Percentiles rank a stretch among this genome's conserved stretches.
Evolutionary conservation across 2,888 invertebrate species (phyloP).

Genomic region (Chymomyza amoena): DNA sequence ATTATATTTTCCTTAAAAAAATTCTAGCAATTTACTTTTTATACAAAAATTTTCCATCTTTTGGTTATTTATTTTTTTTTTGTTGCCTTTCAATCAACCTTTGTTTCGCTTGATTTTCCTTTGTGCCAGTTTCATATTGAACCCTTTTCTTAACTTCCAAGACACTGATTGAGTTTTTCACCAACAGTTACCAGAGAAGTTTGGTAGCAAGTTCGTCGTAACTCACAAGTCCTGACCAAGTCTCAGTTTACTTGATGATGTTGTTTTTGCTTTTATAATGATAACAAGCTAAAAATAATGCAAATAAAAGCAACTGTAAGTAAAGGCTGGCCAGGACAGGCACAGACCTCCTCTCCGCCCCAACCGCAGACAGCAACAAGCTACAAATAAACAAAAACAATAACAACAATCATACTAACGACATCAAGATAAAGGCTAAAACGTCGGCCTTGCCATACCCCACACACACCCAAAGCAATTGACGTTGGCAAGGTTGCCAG

Average conservation of each 20-base stretch:
- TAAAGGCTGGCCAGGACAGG: constrained; percentile 33
- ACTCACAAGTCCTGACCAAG: neutral
- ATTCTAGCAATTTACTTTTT: neutral
- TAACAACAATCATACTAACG: constrained; percentile 53
- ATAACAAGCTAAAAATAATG: constrained; percentile 13
- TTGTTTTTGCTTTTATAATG: constrained; percentile 3
- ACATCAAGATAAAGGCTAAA: constrained; percentile 56
- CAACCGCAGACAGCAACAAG: neutral
- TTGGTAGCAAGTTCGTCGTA: neutral
- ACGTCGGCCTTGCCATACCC: constrained; percentile 6
- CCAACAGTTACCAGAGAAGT: neutral
- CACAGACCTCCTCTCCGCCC: no score
- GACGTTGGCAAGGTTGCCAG: constrained; percentile 58
- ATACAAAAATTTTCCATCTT: neutral
- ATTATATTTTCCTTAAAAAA: constrained; percentile 23
- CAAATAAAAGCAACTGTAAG: constrained; percentile 58
- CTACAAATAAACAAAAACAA: neutral
- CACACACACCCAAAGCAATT: constrained; percentile 33
- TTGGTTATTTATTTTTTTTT: neutral
- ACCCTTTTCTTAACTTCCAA: neutral
- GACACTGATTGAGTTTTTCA: neutral
- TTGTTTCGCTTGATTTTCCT: neutral
- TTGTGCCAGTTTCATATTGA: neutral
- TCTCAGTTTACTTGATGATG: neutral
- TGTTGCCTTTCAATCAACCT: constrained; percentile 1